A percentile compares a stretch with the other conserved stretches of the same genome.
Conservation (phyloP, 2,113 vertebrate species). For the Nothoprocta perdicaria region DNA sequence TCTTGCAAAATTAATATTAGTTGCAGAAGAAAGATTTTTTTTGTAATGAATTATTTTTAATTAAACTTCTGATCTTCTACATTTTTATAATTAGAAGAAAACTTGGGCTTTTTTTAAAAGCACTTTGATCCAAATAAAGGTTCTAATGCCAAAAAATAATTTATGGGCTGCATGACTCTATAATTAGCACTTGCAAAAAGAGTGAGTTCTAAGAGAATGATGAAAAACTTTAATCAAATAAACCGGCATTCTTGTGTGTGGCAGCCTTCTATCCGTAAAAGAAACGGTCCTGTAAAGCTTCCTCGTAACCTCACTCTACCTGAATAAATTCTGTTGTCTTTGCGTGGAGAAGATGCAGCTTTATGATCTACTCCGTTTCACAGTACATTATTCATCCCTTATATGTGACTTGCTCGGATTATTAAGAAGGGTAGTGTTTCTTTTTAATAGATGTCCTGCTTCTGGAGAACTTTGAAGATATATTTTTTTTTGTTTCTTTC, state of each 20-base stretch:
- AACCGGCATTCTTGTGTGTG: constrained; percentile 62
- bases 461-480: constrained; percentile 29
- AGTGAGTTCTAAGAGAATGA: constrained; percentile 48
- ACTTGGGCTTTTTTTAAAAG: neutral
- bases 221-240: constrained; percentile 64
- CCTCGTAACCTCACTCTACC: constrained; percentile 47
- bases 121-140: constrained; percentile 43
- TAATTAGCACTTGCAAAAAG: constrained; percentile 49
- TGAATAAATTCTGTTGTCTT: constrained; percentile 57
- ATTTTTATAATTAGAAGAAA: constrained; percentile 27
- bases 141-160: constrained; percentile 29
- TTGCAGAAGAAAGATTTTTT: constrained; percentile 2
- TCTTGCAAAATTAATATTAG: neutral
- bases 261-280: constrained; percentile 40
- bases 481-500: neutral
- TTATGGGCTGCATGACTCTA: constrained; percentile 8
- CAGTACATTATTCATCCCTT: constrained; percentile 34
- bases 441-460: neutral
- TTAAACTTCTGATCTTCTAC: neutral
- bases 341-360: constrained; percentile 45
- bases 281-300: constrained; percentile 61
- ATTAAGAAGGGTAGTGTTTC: constrained; percentile 35
- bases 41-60: constrained; percentile 23
- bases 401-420: constrained; percentile 34
- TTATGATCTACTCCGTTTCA: constrained; percentile 30